A percentile compares a stretch with the other conserved stretches of the same genome.
Conservation (phyloP, 2,113 vertebrate genomes). For the Empidonax traillii region DNA sequence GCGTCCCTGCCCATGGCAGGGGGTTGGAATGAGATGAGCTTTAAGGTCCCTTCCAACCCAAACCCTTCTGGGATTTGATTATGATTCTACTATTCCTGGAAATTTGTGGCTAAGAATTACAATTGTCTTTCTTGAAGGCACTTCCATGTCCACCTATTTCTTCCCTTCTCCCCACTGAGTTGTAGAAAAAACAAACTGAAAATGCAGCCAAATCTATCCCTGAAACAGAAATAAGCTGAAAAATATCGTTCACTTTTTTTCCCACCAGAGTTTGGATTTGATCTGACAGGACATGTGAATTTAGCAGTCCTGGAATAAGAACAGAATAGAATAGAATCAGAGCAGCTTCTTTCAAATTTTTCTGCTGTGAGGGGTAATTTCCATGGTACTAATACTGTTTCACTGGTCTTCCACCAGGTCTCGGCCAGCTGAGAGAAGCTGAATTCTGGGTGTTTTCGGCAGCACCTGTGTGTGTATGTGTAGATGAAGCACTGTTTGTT, state of each 20-base stretch:
- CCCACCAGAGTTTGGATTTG: background rate
- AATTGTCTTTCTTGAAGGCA: background rate
- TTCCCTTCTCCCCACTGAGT: background rate
- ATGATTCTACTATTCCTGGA: background rate
- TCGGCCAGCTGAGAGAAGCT: background rate
- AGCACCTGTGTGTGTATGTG: conserved; percentile 1
- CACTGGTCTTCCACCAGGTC: background rate
- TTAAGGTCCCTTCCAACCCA: background rate
- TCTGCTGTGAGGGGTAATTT: background rate
- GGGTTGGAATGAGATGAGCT: background rate
- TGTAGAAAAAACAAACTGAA: background rate
- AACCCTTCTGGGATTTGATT: background rate
- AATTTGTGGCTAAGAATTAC: background rate
- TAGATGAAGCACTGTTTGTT: conserved; percentile 41
- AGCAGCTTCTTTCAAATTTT: background rate
- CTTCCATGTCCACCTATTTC: background rate
- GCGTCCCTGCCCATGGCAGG: background rate
- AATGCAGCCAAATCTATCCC: background rate
- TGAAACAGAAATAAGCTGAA: background rate
- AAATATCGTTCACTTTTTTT: background rate
- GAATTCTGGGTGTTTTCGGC: conserved; percentile 46
- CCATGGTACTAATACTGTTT: background rate
- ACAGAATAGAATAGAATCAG: background rate
- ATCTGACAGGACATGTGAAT: background rate
- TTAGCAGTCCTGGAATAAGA: background rate